phyloP scores from a whole-genome alignment of 2,113 vertebrate species.

The Nansenia antarctica region DNA sequence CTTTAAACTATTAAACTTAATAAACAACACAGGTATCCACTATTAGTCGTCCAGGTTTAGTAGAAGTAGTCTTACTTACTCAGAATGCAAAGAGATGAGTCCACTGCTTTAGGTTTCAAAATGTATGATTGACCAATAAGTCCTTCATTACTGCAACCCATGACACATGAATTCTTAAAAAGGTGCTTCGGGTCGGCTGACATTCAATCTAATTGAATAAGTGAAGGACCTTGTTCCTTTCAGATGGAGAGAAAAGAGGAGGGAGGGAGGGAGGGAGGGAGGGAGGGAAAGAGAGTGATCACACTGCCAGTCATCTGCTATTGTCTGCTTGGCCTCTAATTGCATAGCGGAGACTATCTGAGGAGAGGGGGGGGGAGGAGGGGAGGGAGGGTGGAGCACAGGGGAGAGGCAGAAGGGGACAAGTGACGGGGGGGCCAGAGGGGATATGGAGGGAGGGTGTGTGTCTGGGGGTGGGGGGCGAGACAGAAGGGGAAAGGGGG shows the following conservation, averaged over 20 bases:
- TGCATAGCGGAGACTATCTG: slow-evolving; percentile 27
- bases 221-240: slow-evolving; percentile 22
- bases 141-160: slow-evolving; percentile 11
- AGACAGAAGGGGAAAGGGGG: not conserved
- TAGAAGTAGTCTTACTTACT: too few species aligned
- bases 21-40: too few species aligned
- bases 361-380: slow-evolving; percentile 2
- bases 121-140: slow-evolving; percentile 23
- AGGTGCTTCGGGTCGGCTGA: slow-evolving; percentile 20
- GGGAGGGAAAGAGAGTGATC: not conserved
- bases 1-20: too few species aligned
- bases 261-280: not conserved
- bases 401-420: not conserved
- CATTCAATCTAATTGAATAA: slow-evolving; percentile 35
- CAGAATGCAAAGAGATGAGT: too few species aligned
- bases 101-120: too few species aligned
- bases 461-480: not conserved
- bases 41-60: too few species aligned
- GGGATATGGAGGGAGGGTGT: not conserved
- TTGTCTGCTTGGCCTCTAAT: slow-evolving; percentile 30
- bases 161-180: slow-evolving; percentile 28
- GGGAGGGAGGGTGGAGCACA: not conserved
- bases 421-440: not conserved
- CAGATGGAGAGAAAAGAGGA: not conserved
- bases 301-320: not conserved